Evolutionary conservation across 2,113 vertebrate genomes (phyloP), one percentile per base, ranked within the genome.

Genomic region (Oryzias woworae): DNA sequence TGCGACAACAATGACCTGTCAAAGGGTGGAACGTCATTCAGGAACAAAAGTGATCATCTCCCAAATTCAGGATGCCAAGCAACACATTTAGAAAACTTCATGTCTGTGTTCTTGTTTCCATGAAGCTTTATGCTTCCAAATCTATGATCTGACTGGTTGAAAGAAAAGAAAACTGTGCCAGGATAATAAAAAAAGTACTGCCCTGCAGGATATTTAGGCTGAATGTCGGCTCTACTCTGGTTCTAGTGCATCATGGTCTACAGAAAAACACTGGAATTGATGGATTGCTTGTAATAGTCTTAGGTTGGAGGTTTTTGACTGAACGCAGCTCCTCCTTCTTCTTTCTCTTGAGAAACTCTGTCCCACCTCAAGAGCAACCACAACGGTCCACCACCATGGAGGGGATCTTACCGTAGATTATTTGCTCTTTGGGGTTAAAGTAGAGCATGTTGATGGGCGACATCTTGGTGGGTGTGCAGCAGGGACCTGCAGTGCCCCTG

Each of bases 381-480:
- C 97, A 99, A 47, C 96, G 96, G 78, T 99, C 97, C 89, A 99
- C 97, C 75, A 99, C 97, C 97, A 99, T 99, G 81, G 93, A 94
- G 0, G 97, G 97, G 81, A 99, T 98, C 92, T 97, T 99, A 78
- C 97, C 96, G 0, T 98, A 98, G 88, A 98, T 98, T 67, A 99
- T 99, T 88, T 99, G 95, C 91, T 98, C 95, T 67, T 97, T 94
- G 85, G 89, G 91, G 20, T 98, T 98, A 88, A 99, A 99, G 91
- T 98, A 99, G 49, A 99, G 88, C 96, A 99, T 99, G 82, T 98
- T 98, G 91, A 99, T 99, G 69, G 97, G 94, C 14, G 97, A 98
- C 97, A 99, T 98, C 91, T 98, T 99, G 78, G 96, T 97, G 69
- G 97, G 96, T 0, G 97, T 98, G 72, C 97, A 99, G 91, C 97